Base-by-base conservation (phyloP, 2,113 vertebrate species). In the Pteropus alecto region DNA sequence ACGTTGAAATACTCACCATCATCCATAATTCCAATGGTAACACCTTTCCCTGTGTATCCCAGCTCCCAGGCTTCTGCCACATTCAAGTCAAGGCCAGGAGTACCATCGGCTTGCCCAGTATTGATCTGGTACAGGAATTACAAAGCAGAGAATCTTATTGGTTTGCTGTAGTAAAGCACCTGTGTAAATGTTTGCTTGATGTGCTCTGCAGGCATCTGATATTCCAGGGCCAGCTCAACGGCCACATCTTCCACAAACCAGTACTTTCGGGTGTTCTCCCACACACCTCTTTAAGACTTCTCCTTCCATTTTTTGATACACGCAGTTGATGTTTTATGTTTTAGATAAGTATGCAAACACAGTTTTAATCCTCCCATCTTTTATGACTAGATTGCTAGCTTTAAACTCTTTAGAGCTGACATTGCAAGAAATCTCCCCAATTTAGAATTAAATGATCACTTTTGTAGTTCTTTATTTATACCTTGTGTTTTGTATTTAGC, bases 1-100 rank as follows among this genome's bases (percentile, higher is more conserved):
- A 15, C 24, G 51, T 61, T 38, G 14, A 94, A 73, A 92, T 82
- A 98, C 99, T 99, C 98, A 99, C 99, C 99, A 61, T 99, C 99
- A 73, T 99, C 99, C 99, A 99, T 99, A 96, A 99, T 99, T 96
- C 99, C 99, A 68, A 99, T 99, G 96, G 99, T 99, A 65, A 99
- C 99, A 95, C 99, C 99, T 98, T 99, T 99, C 43, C 99, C 99
- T 0, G 99, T 99, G 98, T 99, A 99, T 65, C 99, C 99, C 97
- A 99, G 98, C 93, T 99, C 99, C 99, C 99, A 99, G 2, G 99
- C 99, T 98, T 99, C 99, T 41, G 99, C 99, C 98, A 99, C 99
- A 89, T 99, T 99, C 93, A 99, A 99, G 97, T 99, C 99, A 97
- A 99, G 98, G 92, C 99, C 99, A 56, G 99, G 99, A 90, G 99